Evolutionary conservation across 2,888 invertebrate genomes (phyloP), one percentile per base, ranked within the genome.

Genomic region (Cheiracanthium punctorium): DNA sequence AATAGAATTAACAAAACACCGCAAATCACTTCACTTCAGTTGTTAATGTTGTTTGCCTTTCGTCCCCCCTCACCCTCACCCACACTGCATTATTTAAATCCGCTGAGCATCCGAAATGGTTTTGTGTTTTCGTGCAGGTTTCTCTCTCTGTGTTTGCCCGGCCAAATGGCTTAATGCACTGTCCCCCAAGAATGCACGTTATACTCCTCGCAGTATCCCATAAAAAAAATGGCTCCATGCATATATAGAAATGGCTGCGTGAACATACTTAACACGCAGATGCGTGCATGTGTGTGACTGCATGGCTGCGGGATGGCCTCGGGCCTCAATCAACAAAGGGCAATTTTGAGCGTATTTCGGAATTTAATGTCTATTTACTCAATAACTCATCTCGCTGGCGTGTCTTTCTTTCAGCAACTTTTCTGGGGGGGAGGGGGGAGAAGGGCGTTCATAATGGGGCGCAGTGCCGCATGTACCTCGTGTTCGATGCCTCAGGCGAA

Each of bases 291-390:
- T n/a, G 37, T 12, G n/a, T 41, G 14, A 28, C 20, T 2, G 32
- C 17, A 24, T n/a, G n/a, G n/a, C n/a, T 48, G 48, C 48, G n/a
- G 48, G 48, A 17, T 48, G 48, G 30, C 84, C 73, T 8, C 33
- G 32, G 74, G 84, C 70, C 79, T 73, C 84, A 85, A 85, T 85
- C 84, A 85, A 85, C 84, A 85, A 73, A 73, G 84, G 84, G 77
- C 84, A 85, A 85, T 85, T 85, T 79, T 74, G 67, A 79, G 79
- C 84, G 84, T 79, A 85, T 85, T 85, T 73, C 64, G 84, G 84
- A 85, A 85, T 85, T 85, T 85, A 85, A 85, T 85, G 84, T 85
- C 84, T 85, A 85, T 85, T 85, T 79, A 74, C 79, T 79, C 84
- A 85, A 79, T 85, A 79, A 85, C 79, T 85, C 84, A 79, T 74